A percentile compares a stretch with the other conserved stretches of the same genome.
These are phyloP conservation scores for Drosophila asahinai DNA, from an alignment of 1,140 invertebrate genomes.

Conservation along the genomic window DNA sequence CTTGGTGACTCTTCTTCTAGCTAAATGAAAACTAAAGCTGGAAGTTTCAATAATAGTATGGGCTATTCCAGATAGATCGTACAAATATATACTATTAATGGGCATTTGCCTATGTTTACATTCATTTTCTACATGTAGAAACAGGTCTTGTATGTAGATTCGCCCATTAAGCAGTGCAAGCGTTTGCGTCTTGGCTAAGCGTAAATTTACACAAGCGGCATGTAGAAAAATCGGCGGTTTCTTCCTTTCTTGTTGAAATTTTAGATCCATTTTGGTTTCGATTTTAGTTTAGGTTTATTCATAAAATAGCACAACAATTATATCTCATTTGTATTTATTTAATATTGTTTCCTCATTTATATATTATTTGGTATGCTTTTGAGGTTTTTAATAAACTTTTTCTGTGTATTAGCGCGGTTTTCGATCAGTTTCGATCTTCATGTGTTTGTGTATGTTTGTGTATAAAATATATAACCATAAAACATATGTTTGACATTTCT, in stretches of 20 bases:
- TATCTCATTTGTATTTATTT: conserved; percentile 52
- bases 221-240: conserved; percentile 1
- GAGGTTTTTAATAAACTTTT: conserved; percentile 46
- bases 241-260: conserved; percentile 10
- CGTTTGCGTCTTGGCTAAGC: conserved; percentile 12
- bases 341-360: conserved; percentile 48
- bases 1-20: background rate
- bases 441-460: conserved; percentile 31
- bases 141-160: background rate
- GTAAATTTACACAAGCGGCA: conserved; percentile 4
- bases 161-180: conserved; percentile 15
- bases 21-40: too few species aligned
- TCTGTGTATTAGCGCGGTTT: conserved; percentile 62
- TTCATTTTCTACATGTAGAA: background rate
- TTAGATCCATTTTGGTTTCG: conserved; percentile 20
- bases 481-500: conserved; percentile 78
- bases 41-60: background rate
- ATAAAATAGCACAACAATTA: conserved; percentile 74
- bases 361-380: conserved; percentile 76
- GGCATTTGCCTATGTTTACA: conserved; percentile 2
- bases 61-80: background rate
- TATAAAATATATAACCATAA: conserved; percentile 71
- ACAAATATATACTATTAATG: background rate
- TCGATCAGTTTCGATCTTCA: conserved; percentile 14
- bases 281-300: conserved; percentile 62